Evolutionary conservation across 1,140 invertebrate species (phyloP).

Genomic region (Ctenoplectra terminalis): DNA sequence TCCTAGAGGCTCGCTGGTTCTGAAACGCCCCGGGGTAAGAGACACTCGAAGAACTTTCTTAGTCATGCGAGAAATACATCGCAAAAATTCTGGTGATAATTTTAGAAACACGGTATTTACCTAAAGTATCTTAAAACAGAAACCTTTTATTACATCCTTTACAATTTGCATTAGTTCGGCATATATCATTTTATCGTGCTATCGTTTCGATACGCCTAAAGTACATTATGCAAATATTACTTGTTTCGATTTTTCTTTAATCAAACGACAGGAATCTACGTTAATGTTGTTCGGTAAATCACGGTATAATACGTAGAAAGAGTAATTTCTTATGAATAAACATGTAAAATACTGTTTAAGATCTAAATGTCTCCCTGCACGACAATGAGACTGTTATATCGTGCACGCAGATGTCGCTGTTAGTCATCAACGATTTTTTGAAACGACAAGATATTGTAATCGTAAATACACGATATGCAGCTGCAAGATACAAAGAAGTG

Average conservation of each 20-base stretch:
- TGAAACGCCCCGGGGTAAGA: neutral
- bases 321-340: neutral
- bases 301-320: neutral
- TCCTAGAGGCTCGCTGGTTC: slow-evolving; percentile 23
- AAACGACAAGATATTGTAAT: slow-evolving; percentile 25
- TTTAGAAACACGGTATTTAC: neutral
- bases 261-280: too few species aligned
- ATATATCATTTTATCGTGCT: neutral
- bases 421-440: neutral
- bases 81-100: slow-evolving; percentile 2
- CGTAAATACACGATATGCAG: neutral
- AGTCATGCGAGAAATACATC: neutral
- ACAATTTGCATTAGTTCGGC: neutral
- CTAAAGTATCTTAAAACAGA: neutral
- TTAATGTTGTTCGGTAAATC: neutral
- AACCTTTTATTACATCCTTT: neutral
- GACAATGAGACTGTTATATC: neutral
- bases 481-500: neutral
- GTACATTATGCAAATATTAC: slow-evolving; percentile 1
- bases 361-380: neutral
- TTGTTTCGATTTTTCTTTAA: neutral
- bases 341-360: neutral
- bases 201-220: neutral
- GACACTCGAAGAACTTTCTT: slow-evolving; percentile 26
- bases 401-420: neutral